Percentiles rank a stretch among this genome's conserved stretches.
Evolutionary conservation across 1,140 invertebrate genomes (phyloP).

Genomic region (Himalopsyche phryganea): DNA sequence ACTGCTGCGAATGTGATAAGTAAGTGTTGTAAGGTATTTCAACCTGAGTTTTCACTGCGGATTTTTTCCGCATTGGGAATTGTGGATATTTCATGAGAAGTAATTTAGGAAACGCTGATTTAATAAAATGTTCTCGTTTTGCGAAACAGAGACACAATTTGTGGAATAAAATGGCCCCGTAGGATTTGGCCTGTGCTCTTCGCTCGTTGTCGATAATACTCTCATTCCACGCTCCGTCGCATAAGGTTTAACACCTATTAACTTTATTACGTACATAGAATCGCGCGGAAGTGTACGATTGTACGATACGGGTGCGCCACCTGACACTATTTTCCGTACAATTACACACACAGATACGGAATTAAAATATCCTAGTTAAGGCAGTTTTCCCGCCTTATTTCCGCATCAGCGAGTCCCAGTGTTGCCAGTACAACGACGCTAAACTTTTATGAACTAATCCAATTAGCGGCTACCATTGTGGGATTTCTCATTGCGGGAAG

Average conservation of each 20-base stretch:
- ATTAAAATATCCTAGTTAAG: neutral
- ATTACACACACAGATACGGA: constrained; percentile 11
- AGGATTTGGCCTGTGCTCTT: too few relatives aligned
- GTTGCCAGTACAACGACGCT: neutral
- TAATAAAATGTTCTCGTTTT: too few relatives aligned
- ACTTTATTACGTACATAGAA: neutral
- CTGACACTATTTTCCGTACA: constrained; percentile 22
- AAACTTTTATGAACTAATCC: constrained; percentile 34
- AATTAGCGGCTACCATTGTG: constrained; percentile 32
- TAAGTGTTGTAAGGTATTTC: too few relatives aligned
- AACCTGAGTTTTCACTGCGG: too few relatives aligned
- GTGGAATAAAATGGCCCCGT: too few relatives aligned
- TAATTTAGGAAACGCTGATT: too few relatives aligned
- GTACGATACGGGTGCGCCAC: constrained; percentile 9
- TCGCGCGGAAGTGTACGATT: too few relatives aligned
- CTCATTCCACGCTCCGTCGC: neutral
- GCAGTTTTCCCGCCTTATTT: constrained; percentile 9
- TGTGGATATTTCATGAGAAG: too few relatives aligned
- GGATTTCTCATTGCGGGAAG: constrained; percentile 23
- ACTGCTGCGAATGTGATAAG: too few relatives aligned
- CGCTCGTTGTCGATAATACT: neutral
- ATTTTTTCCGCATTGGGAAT: too few relatives aligned
- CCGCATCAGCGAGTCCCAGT: constrained; percentile 6
- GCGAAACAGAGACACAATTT: too few relatives aligned
- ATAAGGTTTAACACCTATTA: constrained; percentile 8